Evolutionary conservation across 2,888 invertebrate genomes (phyloP), one percentile per base, ranked within the genome.

Genomic region (Drosophila ochracea): DNA sequence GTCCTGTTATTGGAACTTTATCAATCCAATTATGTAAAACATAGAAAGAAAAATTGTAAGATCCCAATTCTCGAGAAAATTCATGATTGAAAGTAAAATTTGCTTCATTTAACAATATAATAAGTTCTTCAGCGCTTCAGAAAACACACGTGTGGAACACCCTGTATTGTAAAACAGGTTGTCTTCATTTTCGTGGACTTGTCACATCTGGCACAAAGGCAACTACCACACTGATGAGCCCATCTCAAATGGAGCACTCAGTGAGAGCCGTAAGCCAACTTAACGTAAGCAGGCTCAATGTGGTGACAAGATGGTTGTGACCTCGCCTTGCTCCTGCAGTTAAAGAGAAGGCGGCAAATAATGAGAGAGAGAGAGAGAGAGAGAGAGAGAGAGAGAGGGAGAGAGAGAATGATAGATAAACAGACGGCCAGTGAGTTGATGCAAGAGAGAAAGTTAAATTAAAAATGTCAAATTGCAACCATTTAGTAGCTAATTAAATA

Each of bases 391-490:
- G 43, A 43, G 11, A 21, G n/a, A 41, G 41, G 10, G 41, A 41
- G 41, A n/a, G 47, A 21, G 47, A 21, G 47, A 25, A 4, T 43
- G 4, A 47, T 47, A 47, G 25, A 16, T 9, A 25, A 35, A 6
- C n/a, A 61, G 35, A 37, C 33, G 25, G n/a, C 11, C 19, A 25
- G 33, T 21, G 28, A 39, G 73, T n/a, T 58, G 61, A 50, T 61
- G 64, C 55, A 68, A 76, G 64, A 69, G 84, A 77, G 83, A 84
- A 88, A 91, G 83, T 88, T 88, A 88, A 91, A 89, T 91, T 91
- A 88, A 83, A 89, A 90, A 90, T 88, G 80, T 90, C 89, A 90
- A 89, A 88, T 90, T 88, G 88, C 90, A 88, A 90, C 83, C 90
- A 88, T 88, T 89, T 83, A 88, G 85, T 78, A 83, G 90, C 90